Base-by-base conservation (phyloP, 2,888 invertebrate species). In the Agriopis leucophaearia region DNA sequence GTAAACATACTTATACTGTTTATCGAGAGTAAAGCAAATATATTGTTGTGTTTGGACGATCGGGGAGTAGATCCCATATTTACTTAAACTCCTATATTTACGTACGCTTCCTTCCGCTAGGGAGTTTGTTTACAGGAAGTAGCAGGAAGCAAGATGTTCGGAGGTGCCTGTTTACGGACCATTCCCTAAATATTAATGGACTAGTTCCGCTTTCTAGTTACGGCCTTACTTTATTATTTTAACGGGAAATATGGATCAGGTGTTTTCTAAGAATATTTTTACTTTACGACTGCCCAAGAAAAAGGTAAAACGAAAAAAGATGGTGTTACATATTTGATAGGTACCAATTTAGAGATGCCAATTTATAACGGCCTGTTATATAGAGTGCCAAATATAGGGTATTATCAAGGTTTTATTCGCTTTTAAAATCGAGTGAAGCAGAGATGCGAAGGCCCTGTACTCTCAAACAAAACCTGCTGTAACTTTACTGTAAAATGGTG, bases 31-130 rank as follows among this genome's bases (percentile, higher is more conserved):
- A 15, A 45, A 44, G 42, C 35, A 52, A 61, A 61, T 61, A 52
- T 10, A 54, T 47, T 63, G 47, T 63, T 63, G 15, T 62, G 54
- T 55, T 62, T 55, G 57, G 55, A 60, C 60, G 50, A 16, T 5
- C 52, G 15, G 52, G 35, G 7, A 52, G 35, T 35, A 35, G 13
- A 36, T 10, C 36, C 15, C 9, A 15, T 52, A 52, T 38, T 36
- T 52, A 36, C 15, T 51, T 36, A 51, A 51, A 36, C 36, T 38
- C 51, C 27, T 16, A 38, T 62, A 54, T 62, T 62, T 62, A 62
- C 47, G 38, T 47, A 9, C 36, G 42, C 52, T 59, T 59, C 59
- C 50, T 61, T 52, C 52, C 60, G 35, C 38, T 38, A 0, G 13
- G n/a, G 36, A 38, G 38, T 9, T 13, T 54, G 52, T 54, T 36